A percentile compares a stretch with the other conserved stretches of the same genome.
Evolutionary conservation across 2,113 vertebrate genomes (phyloP).

Genomic region (Athene cunicularia): DNA sequence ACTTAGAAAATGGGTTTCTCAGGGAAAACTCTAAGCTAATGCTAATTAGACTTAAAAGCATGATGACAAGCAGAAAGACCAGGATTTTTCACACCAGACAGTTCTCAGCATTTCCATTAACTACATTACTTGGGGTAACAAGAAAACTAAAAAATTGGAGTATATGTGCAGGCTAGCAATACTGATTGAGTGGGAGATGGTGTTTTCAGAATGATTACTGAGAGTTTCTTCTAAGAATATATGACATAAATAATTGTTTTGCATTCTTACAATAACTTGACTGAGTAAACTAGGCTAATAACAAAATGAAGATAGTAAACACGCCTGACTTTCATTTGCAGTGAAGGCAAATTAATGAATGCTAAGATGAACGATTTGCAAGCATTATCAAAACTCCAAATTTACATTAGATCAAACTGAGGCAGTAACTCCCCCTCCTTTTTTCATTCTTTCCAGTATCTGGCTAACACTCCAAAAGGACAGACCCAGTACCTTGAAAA

Average conservation of each 20-base stretch:
- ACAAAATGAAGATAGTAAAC: neutral
- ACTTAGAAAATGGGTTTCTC: neutral
- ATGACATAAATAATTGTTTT: neutral
- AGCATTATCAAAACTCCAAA: neutral
- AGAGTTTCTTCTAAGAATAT: neutral
- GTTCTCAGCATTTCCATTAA: slow-evolving; percentile 1
- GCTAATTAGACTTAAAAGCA: slow-evolving; percentile 28
- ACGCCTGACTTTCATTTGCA: neutral
- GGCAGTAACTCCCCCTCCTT: neutral
- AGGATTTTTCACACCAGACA: neutral
- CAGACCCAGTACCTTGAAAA: neutral
- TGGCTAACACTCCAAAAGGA: neutral
- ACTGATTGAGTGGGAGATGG: neutral
- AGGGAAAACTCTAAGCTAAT: neutral
- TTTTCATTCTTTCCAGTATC: neutral
- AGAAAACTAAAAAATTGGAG: neutral
- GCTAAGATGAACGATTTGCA: neutral
- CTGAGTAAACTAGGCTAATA: neutral
- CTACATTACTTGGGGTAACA: neutral
- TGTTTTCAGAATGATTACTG: neutral
- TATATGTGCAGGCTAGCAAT: neutral
- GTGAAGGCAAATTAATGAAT: neutral
- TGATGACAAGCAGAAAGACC: neutral
- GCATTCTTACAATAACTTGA: neutral
- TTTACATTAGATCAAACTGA: neutral